Conservation (phyloP, 2,797 vertebrate genomes). For the Philypnodon macrostomus region DNA sequence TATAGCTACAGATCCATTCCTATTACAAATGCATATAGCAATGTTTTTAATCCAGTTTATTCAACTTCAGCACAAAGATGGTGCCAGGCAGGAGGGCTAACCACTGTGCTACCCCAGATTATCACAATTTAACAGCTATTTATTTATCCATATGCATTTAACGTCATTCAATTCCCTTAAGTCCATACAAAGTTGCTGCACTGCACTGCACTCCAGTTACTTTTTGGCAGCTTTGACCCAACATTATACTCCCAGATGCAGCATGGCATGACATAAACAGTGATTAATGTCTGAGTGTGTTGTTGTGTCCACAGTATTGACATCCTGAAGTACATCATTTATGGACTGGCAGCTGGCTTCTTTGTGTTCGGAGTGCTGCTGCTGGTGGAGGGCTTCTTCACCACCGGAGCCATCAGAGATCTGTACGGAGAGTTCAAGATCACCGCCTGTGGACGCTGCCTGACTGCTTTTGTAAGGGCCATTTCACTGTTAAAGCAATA, state of each 20-base stretch:
- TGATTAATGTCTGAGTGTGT: conserved; percentile 9
- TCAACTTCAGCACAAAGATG: no score
- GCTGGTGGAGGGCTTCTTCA: conserved; percentile 98
- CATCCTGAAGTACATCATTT: conserved; percentile 98
- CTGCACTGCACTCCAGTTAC: no score
- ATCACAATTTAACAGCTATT: no score
- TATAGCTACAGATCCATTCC: no score
- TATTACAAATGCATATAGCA: no score
- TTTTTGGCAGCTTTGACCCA: conserved; percentile 10
- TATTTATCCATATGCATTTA: no score
- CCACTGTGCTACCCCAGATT: no score
- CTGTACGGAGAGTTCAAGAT: conserved; percentile 99
- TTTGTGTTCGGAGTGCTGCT: conserved; percentile 96
- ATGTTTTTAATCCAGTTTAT: no score
- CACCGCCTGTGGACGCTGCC: conserved; percentile 93
- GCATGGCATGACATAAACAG: conserved; percentile 7
- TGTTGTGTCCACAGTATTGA: conserved; percentile 81
- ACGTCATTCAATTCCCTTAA: no score
- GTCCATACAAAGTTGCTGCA: no score
- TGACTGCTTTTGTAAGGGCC: conserved; percentile 92
- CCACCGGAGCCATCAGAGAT: conserved; percentile 95
- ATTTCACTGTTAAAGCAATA: not conserved
- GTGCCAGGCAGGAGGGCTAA: no score
- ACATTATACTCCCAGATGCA: conserved; percentile 8
- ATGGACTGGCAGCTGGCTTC: conserved; percentile 93